Evolutionary conservation across 1,140 invertebrate genomes (phyloP), one percentile per base, ranked within the genome.

Genomic region (Mactra quadrangularis): DNA sequence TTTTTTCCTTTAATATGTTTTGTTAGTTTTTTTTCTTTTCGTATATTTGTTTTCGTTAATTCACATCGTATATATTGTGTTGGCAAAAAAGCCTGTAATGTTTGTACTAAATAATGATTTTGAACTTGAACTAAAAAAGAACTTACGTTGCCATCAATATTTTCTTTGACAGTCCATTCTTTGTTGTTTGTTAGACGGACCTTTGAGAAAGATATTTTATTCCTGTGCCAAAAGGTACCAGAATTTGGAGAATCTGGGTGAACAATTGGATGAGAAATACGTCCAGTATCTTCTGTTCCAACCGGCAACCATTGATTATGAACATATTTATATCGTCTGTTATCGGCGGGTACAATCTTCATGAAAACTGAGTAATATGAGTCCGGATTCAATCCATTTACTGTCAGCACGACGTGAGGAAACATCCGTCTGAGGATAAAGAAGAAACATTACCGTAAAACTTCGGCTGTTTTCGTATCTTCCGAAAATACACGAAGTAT

Each of bases 221-320:
- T 97, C 89, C 97, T 97, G 96, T 98, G 98, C 97, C 97, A 99
- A 91, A 98, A 97, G 0, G 96, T 96, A 0, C 98, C 98, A 87
- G 97, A 98, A 92, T 98, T 98, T 0, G 97, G 97, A 53, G 97
- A 98, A 89, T 98, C 97, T 0, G 97, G 97, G 89, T 99, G 98
- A 38, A 97, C 95, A 91, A 98, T 98, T 86, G 97, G 96, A 15
- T 97, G 96, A 92, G 97, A 96, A 0, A 96, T 95, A 0, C 97
- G 96, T 0, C 97, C 95, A 0, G 96, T 95, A 57, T 85, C 83
- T 0, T 85, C 81, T 70, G 78, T 38, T 0, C 85, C 85, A 31
- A 88, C 78, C 6, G 85, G 47, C 7, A 82, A 29, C 87, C 87
- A 88, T n/a, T 75, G 60, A 33, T 79, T 82, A 33, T 82, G 66